Evolutionary conservation across 2,113 vertebrate species (phyloP).

Genomic region (Epinephelus moara): DNA sequence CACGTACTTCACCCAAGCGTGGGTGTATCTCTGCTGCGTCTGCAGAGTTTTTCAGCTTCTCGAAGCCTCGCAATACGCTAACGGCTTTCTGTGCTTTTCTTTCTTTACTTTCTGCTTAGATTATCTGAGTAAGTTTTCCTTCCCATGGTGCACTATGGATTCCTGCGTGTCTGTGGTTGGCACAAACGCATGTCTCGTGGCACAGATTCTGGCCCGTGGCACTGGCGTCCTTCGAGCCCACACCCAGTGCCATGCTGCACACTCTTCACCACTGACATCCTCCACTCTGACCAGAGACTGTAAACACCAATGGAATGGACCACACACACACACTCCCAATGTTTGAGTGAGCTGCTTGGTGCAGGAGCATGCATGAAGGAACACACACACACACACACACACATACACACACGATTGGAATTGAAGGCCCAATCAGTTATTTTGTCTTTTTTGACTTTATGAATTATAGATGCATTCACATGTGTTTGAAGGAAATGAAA

Average conservation of each 20-base stretch:
- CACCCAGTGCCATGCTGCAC: conserved; percentile 55
- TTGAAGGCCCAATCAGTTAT: background rate
- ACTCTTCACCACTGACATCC: conserved; percentile 67
- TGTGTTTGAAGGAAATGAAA: background rate
- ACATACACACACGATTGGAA: too few relatives aligned
- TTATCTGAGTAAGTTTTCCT: conserved; percentile 20
- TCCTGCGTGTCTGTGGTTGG: conserved; percentile 50
- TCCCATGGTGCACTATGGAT: conserved; percentile 48
- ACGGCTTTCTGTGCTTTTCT: conserved; percentile 25
- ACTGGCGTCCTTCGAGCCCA: conserved; percentile 54
- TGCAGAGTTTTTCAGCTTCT: background rate
- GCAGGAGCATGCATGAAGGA: conserved; percentile 14
- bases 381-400: background rate
- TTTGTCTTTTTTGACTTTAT: background rate
- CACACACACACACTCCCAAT: conserved; percentile 68
- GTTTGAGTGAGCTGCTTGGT: conserved; percentile 35
- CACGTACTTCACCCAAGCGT: background rate
- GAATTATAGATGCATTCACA: background rate
- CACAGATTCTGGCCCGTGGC: conserved; percentile 46
- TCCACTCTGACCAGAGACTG: conserved; percentile 63
- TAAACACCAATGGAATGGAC: conserved; percentile 66
- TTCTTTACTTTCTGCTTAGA: conserved; percentile 12
- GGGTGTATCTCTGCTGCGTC: conserved; percentile 16
- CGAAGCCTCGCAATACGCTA: background rate
- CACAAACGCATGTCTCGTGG: conserved; percentile 41